Evolutionary conservation across 2,113 vertebrate species (phyloP), one percentile per base, ranked within the genome.

Genomic region (Prinia subflava): DNA sequence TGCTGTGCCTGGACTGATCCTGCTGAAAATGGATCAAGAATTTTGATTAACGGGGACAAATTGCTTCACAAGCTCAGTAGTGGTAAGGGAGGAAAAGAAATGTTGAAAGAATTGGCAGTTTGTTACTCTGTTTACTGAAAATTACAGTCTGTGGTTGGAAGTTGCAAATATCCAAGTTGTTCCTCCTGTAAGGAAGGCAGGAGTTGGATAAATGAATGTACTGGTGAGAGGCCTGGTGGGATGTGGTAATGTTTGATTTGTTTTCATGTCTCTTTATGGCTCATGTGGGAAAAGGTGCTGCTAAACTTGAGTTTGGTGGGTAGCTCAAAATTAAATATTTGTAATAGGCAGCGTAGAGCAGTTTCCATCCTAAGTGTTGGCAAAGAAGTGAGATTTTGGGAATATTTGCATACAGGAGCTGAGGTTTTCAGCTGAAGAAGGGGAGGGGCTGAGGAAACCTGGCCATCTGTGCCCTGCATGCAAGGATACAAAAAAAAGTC

Each of bases 381-480:
- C 53, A 90, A 84, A 96, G 75, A 94, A 71, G 71, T 67, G 87
- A 87, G 63, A 76, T 89, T 78, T 80, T 96, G 53, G 3, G 92
- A 65, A 18, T 28, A 14, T 89, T 84, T 84, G 86, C 56, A n/a
- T 64, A 46, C 3, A 16, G 79, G 57, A 94, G 35, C 80, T 59
- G 71, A 49, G 33, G 64, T 84, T 69, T 95, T 60, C 47, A 86
- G 73, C 81, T 92, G 77, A 81, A 86, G 21, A 65, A 74, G 67
- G 63, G 89, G 85, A 87, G 55, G 56, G 47, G 73, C 24, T 75
- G 62, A 89, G 63, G 77, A 94, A 95, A 90, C 88, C 50, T 84
- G 88, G 50, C 89, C 96, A 97, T 95, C 80, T 79, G 91, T 96
- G 84, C 84, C 68, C 92, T 96, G 22, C 41, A 42, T 92, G 79